phyloP scores from a whole-genome alignment of 2,797 vertebrate species.

The Semaprochilodus insignis region DNA sequence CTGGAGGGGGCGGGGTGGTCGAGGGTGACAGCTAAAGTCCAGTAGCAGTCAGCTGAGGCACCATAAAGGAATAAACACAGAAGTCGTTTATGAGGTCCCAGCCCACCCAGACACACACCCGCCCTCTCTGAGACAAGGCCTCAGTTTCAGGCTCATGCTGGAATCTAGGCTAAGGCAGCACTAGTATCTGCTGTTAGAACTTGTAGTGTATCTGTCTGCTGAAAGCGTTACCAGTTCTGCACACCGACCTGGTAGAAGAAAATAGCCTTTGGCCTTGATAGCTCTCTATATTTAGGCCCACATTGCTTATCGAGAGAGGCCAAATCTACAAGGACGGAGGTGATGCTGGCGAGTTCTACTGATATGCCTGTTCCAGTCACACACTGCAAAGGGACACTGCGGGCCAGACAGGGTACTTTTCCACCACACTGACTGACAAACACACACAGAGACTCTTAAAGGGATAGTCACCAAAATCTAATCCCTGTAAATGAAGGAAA shows the following conservation, averaged over 20 bases:
- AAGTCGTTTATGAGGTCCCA: slow-evolving; percentile 29
- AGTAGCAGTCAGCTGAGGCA: slow-evolving; percentile 37
- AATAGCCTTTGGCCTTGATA: slow-evolving; percentile 62
- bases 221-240: slow-evolving; percentile 28
- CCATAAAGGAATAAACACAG: slow-evolving; percentile 61
- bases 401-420: slow-evolving; percentile 9
- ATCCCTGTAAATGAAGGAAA: neutral
- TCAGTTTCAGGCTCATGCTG: slow-evolving; percentile 31
- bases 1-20: slow-evolving; percentile 15
- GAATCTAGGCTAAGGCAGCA: slow-evolving; percentile 25
- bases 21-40: slow-evolving; percentile 34
- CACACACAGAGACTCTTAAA: neutral
- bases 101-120: slow-evolving; percentile 5
- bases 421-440: slow-evolving; percentile 17
- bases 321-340: slow-evolving; percentile 53
- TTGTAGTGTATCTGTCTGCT: slow-evolving; percentile 32
- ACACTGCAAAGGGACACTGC: slow-evolving; percentile 19
- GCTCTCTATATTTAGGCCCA: slow-evolving; percentile 68
- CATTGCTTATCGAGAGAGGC: slow-evolving; percentile 64
- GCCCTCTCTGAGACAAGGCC: slow-evolving; percentile 42
- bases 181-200: slow-evolving; percentile 38
- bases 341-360: slow-evolving; percentile 41
- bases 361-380: slow-evolving; percentile 33
- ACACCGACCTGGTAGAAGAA: slow-evolving; percentile 37
- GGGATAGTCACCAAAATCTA: neutral